Percentiles rank a stretch among this genome's conserved stretches.
These are phyloP conservation scores for Neotragus moschatus DNA, from an alignment of 2,113 vertebrate genomes.

Conservation along the genomic window DNA sequence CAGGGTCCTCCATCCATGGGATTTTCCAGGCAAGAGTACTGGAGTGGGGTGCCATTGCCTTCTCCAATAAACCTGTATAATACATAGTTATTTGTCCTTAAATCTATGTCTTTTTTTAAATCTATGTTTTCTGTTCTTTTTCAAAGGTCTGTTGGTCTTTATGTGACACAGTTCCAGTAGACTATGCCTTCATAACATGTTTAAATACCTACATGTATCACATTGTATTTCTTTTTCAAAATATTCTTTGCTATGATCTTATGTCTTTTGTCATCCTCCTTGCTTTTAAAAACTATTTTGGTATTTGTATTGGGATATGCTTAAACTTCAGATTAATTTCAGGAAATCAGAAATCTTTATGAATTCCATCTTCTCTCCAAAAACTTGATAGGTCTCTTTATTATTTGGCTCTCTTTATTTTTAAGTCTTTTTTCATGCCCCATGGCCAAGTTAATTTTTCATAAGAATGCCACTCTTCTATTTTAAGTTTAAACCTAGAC, in stretches of 20 bases:
- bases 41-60: too few relatives aligned
- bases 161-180: not conserved
- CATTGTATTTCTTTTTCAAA: not conserved
- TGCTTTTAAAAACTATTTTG: not conserved
- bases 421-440: not conserved
- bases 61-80: not conserved
- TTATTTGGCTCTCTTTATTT: not conserved
- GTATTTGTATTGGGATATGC: not conserved
- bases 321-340: not conserved
- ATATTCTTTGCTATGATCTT: not conserved
- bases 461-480: not conserved
- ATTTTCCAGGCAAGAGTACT: too few relatives aligned
- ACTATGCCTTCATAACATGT: not conserved
- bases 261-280: not conserved
- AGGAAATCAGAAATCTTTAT: not conserved
- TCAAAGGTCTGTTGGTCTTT: not conserved
- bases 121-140: not conserved
- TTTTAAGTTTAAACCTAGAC: not conserved
- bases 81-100: not conserved
- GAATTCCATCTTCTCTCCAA: not conserved
- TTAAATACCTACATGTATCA: not conserved
- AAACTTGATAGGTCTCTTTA: not conserved
- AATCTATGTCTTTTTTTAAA: not conserved
- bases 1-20: too few relatives aligned
- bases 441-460: not conserved